These are phyloP conservation scores for Phrynocephalus vlangalii DNA, from an alignment of 2,797 vertebrate genomes.

Conservation along the genomic window DNA sequence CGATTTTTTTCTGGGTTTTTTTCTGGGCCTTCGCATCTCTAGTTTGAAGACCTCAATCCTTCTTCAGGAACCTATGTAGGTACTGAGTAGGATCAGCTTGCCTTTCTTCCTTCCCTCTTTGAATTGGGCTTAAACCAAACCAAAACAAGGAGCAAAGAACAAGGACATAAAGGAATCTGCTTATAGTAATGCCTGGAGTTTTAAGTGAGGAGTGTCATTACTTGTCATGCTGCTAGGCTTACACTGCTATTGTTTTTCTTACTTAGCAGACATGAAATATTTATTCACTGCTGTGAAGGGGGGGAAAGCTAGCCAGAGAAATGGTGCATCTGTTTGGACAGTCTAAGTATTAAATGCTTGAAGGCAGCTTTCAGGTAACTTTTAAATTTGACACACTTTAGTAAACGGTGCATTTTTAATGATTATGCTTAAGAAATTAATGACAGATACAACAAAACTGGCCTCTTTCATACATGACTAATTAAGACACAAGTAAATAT, in stretches of 20 bases:
- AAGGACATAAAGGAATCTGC: not conserved
- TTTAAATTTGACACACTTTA: conserved; percentile 5
- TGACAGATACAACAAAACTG: not conserved
- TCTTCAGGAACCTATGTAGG: not conserved
- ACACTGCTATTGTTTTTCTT: not conserved
- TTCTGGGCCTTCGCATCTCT: no score
- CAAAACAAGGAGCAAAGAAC: no score
- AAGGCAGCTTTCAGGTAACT: conserved; percentile 22
- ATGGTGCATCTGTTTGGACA: not conserved
- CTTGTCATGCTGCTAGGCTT: not conserved
- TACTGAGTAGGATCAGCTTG: not conserved
- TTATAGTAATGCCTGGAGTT: not conserved
- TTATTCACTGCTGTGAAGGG: not conserved
- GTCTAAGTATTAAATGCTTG: not conserved
- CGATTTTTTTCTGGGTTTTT: no score
- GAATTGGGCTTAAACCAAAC: no score
- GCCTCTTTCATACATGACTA: not conserved
- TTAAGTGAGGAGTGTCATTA: not conserved
- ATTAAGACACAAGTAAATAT: not conserved
- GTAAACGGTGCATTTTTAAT: not conserved
- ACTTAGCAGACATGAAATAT: conserved; percentile 9
- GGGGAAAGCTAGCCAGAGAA: not conserved
- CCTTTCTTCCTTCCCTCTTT: not conserved
- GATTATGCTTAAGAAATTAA: not conserved
- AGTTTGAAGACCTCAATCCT: no score